Percentiles rank a stretch among this genome's conserved stretches.
Evolutionary conservation across 2,797 vertebrate genomes (phyloP).

Genomic region (Malurus splendens): DNA sequence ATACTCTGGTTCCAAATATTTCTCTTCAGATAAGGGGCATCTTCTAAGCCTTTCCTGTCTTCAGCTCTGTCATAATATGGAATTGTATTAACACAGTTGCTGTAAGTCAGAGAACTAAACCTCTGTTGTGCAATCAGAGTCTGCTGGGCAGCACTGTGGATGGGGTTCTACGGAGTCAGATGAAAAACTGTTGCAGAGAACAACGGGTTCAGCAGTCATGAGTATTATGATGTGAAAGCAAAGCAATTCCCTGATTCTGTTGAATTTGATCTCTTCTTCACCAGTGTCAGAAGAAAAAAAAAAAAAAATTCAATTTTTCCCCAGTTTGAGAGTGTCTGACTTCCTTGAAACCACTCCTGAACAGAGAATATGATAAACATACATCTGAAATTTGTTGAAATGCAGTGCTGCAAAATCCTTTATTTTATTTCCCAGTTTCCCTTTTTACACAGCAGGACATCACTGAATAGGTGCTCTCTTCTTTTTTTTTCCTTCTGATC

Average conservation of each 20-base stretch:
- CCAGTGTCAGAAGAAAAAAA: background rate
- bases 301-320: background rate
- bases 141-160: no score
- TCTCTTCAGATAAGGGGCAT: background rate
- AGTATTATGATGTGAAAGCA: background rate
- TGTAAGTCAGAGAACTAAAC: background rate
- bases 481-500: background rate
- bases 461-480: background rate
- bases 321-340: background rate
- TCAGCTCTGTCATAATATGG: background rate
- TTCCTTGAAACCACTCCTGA: background rate
- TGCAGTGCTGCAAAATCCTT: rapidly evolving
- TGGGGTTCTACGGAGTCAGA: background rate
- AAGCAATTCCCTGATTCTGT: background rate
- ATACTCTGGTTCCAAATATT: background rate
- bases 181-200: background rate
- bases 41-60: background rate
- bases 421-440: background rate
- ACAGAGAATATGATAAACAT: background rate
- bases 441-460: background rate
- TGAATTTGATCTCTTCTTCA: background rate
- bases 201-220: background rate
- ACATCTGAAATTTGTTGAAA: background rate
- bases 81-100: background rate
- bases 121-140: background rate